Evolutionary conservation across 2,797 vertebrate species (phyloP).

Genomic region (Centroberyx gerrardi): DNA sequence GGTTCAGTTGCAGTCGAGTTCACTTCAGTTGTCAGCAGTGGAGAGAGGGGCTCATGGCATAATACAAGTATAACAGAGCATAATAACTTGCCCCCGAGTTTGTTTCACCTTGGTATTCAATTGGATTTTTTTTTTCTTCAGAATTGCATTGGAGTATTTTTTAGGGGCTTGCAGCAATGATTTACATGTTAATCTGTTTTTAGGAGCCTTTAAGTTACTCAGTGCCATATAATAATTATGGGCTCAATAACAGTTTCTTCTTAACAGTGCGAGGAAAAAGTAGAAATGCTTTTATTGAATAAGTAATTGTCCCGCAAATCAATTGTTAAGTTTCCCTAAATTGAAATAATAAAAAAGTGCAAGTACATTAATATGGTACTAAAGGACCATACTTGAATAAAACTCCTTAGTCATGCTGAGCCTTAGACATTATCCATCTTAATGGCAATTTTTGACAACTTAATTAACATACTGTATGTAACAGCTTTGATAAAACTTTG

Average conservation of each 20-base stretch:
- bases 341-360: no score
- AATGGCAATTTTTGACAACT: no score
- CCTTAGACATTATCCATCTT: no score
- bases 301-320: no score
- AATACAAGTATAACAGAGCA: background rate
- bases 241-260: conserved; percentile 32
- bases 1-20: background rate
- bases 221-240: conserved; percentile 42
- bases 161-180: background rate
- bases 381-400: background rate
- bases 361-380: conserved; percentile 34
- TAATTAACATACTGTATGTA: no score
- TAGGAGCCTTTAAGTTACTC: conserved; percentile 18
- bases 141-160: background rate
- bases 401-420: background rate
- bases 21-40: conserved; percentile 3
- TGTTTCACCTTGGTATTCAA: background rate
- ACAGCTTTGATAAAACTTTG: background rate
- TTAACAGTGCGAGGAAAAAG: conserved; percentile 30
- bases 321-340: no score
- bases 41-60: background rate
- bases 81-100: background rate
- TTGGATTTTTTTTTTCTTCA: background rate
- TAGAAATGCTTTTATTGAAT: conserved; percentile 2
- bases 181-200: conserved; percentile 22